Evolutionary conservation across 1,140 invertebrate genomes (phyloP).

Genomic region (Pseudomyrmex gracilis): DNA sequence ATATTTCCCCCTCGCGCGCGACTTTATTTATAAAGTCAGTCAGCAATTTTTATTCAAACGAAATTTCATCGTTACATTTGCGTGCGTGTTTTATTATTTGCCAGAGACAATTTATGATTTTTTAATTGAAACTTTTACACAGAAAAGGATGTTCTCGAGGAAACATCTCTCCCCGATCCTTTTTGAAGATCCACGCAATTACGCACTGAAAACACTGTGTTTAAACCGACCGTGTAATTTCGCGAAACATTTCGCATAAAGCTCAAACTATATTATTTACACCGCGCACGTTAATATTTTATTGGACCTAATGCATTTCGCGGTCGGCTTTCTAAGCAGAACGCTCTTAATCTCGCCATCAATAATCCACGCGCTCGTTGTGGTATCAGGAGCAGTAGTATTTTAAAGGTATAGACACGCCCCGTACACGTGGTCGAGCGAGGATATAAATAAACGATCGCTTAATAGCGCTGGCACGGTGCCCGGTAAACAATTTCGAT

Average conservation of each 20-base stretch:
- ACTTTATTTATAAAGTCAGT: background rate
- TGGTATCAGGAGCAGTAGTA: conserved; percentile 29
- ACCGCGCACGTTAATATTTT: conserved; percentile 34
- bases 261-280: background rate
- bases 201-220: background rate
- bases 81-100: no score
- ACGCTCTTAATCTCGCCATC: conserved; percentile 36
- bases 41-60: background rate
- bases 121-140: no score
- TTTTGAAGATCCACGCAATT: no score
- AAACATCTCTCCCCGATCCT: no score
- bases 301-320: conserved; percentile 20
- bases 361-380: conserved; percentile 21
- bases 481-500: conserved; percentile 59
- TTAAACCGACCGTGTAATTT: background rate
- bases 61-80: no score
- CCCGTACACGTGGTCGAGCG: conserved; percentile 10
- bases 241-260: no score
- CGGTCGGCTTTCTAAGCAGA: conserved; percentile 45
- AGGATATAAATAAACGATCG: conserved; percentile 59
- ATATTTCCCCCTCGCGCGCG: background rate
- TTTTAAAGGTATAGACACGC: conserved; percentile 24
- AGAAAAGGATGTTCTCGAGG: no score
- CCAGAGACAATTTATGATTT: no score
- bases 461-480: conserved; percentile 50